Evolutionary conservation across 1,140 invertebrate species (phyloP), one percentile per base, ranked within the genome.

Genomic region (Oscheius sp.): DNA sequence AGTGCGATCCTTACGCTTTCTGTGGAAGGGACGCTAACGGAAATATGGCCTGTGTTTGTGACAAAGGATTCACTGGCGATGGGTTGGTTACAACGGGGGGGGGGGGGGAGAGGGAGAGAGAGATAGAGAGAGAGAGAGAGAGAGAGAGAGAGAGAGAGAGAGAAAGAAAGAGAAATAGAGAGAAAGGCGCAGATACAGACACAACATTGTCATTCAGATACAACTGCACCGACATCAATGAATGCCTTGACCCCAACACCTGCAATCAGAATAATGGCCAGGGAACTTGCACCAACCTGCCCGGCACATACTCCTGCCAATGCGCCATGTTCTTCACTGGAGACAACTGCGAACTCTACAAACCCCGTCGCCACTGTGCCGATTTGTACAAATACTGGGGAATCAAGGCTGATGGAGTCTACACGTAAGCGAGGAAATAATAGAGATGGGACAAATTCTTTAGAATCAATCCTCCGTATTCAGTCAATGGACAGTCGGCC

Each of bases 281-380:
- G 31, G 70, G 64, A n/a, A 36, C 45, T 18, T 73, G 75, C 31
- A 38, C 52, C 28, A 68, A 76, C 58, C 46, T 49, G 36, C 45
- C 61, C 7, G 75, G 75, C 26, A 55, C 69, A 28, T 76, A 76
- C 29, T 23, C 61, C 52, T 76, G 75, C 45, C 49, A 4, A 13
- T 76, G 75, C 46, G 34, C 59, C 28, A 34, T 31, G 2, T 76
- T 65, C 66, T 71, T 61, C 36, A 15, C 15, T n/a, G 75, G 75
- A 26, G 1, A 55, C 31, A 38, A 68, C 55, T 76, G 75, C 35
- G 35, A 75, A 28, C n/a, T 23, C 18, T 76, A 75, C 65, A 46
- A 63, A 23, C 75, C 75, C 31, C 58, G 65, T 29, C 35, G 75
- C n/a, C 75, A 76, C 38, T 76, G 75, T 46, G 75, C 75, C 58